Percentiles rank a stretch among this genome's conserved stretches.
Conservation (phyloP, 2,113 vertebrate species). For the Phyllopteryx taeniolatus region DNA sequence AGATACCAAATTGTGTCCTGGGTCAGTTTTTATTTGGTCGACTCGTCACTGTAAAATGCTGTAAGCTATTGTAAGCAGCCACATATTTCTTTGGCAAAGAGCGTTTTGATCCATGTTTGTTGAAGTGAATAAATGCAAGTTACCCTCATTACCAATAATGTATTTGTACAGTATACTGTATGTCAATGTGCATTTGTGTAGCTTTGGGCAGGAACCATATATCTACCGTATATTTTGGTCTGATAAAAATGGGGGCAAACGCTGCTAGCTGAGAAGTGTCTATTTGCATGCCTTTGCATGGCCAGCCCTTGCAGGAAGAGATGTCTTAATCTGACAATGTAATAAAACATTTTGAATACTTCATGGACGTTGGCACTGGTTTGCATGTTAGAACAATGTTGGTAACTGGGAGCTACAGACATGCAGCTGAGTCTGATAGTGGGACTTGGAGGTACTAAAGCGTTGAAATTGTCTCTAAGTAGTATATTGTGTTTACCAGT, state of each 20-base stretch:
- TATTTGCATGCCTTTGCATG: constrained; percentile 19
- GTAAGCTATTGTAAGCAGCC: too few species aligned
- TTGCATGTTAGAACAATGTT: constrained; percentile 39
- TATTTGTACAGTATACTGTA: not conserved
- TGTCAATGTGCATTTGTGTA: not conserved
- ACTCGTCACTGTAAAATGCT: too few species aligned
- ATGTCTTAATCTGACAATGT: constrained; percentile 14
- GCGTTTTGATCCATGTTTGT: too few species aligned
- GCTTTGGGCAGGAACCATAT: not conserved
- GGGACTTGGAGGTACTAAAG: constrained; percentile 33
- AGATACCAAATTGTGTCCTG: too few species aligned
- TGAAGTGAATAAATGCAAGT: too few species aligned
- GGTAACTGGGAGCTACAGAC: constrained; percentile 26
- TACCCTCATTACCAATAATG: too few species aligned
- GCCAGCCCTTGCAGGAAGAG: constrained; percentile 9
- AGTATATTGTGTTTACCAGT: constrained; percentile 47
- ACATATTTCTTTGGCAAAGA: too few species aligned
- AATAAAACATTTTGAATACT: constrained; percentile 37
- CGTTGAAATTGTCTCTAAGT: constrained; percentile 42
- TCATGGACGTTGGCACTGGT: constrained; percentile 31
- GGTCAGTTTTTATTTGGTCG: too few species aligned
- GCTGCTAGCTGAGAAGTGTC: not conserved
- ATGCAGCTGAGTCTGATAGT: constrained; percentile 33
- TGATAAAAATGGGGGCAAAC: not conserved
- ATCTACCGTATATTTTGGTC: not conserved